A percentile compares a stretch with the other conserved stretches of the same genome.
These are phyloP conservation scores for Acrocera orbiculus DNA, from an alignment of 2,888 invertebrate genomes.

Conservation along the genomic window DNA sequence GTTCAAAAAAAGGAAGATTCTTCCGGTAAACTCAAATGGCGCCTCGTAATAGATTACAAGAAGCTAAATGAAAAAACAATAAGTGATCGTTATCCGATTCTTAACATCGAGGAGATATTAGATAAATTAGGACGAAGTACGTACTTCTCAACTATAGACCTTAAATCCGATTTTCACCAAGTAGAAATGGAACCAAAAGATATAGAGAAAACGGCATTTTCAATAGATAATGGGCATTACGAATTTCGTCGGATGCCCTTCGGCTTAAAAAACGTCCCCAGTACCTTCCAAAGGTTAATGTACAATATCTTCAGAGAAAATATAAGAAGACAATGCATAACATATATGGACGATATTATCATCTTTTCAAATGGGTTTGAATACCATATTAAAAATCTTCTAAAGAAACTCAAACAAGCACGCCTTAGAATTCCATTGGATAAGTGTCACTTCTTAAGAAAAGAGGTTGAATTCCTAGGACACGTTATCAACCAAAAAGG, in stretches of 20 bases:
- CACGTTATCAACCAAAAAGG: conserved; percentile 14
- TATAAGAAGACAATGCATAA: conserved; percentile 15
- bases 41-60: too few relatives aligned
- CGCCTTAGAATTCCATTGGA: conserved; percentile 15
- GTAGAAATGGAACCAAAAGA: too few relatives aligned
- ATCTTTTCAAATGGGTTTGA: conserved; percentile 12
- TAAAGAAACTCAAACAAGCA: conserved; percentile 12
- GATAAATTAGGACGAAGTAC: too few relatives aligned
- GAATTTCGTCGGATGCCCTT: conserved; percentile 14
- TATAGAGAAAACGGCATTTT: too few relatives aligned
- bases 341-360: conserved; percentile 20
- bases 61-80: too few relatives aligned
- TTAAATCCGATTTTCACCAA: too few relatives aligned
- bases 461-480: conserved; percentile 17
- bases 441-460: conserved; percentile 15
- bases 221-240: too few relatives aligned
- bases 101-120: too few relatives aligned
- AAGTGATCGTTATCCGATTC: too few relatives aligned
- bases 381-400: conserved; percentile 16
- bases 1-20: too few relatives aligned
- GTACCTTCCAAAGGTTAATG: conserved; percentile 16
- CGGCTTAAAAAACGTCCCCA: conserved; percentile 5
- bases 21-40: too few relatives aligned
- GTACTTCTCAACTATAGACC: too few relatives aligned
- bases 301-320: conserved; percentile 14